These are phyloP conservation scores for Atractosteus spatula DNA, from an alignment of 2,113 vertebrate genomes.

Conservation along the genomic window DNA sequence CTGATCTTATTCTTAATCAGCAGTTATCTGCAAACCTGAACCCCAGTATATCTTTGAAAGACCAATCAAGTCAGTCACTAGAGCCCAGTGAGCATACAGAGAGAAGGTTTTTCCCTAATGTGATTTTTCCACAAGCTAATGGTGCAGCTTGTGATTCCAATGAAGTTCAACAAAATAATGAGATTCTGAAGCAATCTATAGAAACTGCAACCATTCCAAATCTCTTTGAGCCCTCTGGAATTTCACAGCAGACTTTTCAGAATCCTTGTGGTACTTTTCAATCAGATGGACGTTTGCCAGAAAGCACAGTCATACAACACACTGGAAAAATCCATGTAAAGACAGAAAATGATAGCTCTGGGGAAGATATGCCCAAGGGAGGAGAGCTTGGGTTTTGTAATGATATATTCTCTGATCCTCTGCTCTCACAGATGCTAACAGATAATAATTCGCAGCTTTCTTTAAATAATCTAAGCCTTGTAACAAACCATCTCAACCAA, in stretches of 20 bases:
- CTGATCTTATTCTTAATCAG: slow-evolving; percentile 81
- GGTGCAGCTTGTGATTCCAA: slow-evolving; percentile 50
- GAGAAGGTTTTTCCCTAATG: slow-evolving; percentile 63
- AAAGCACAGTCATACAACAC: slow-evolving; percentile 62
- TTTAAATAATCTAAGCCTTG: slow-evolving; percentile 23
- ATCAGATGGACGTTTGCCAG: slow-evolving; percentile 37
- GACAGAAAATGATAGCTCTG: slow-evolving; percentile 42
- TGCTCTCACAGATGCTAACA: slow-evolving; percentile 60
- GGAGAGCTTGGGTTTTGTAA: slow-evolving; percentile 58
- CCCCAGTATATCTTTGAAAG: slow-evolving; percentile 64
- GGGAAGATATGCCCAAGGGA: slow-evolving; percentile 60
- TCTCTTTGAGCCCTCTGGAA: slow-evolving; percentile 65
- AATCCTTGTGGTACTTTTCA: slow-evolving; percentile 35
- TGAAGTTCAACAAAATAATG: slow-evolving; percentile 67
- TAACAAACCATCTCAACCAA: slow-evolving; percentile 31
- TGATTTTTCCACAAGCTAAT: slow-evolving; percentile 62
- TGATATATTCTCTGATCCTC: slow-evolving; percentile 54
- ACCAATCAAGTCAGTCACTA: slow-evolving; percentile 66
- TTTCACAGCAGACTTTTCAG: slow-evolving; percentile 60
- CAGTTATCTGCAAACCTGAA: slow-evolving; percentile 59
- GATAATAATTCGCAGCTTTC: slow-evolving; percentile 59
- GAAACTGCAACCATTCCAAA: slow-evolving; percentile 73
- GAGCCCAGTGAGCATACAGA: slow-evolving; percentile 59
- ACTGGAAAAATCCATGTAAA: slow-evolving; percentile 52
- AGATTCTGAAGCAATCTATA: slow-evolving; percentile 80